Percentiles rank a stretch among this genome's conserved stretches.
Evolutionary conservation across 2,888 invertebrate species (phyloP).

Genomic region (Noctua fimbriata): DNA sequence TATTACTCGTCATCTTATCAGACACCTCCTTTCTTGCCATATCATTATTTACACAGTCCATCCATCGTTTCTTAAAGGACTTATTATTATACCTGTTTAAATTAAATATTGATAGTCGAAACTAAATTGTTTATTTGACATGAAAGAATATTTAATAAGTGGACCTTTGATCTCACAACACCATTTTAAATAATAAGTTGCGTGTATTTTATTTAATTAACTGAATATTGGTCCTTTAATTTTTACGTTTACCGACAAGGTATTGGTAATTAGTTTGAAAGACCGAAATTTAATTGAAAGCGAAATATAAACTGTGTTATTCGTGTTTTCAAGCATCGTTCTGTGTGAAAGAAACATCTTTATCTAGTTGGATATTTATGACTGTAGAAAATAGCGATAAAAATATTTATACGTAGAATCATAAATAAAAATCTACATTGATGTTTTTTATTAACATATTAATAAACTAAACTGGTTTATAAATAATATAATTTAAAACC

Average conservation of each 20-base stretch:
- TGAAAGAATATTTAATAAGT: background rate
- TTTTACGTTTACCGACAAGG: background rate
- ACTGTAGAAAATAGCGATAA: background rate
- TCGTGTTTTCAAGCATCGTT: background rate
- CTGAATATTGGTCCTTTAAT: background rate
- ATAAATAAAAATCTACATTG: background rate
- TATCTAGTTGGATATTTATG: background rate
- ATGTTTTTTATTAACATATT: background rate
- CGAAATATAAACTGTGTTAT: background rate
- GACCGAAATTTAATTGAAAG: background rate
- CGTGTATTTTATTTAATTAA: background rate
- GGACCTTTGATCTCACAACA: conserved; percentile 10
- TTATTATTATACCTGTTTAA: too few species aligned
- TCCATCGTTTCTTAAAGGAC: too few species aligned
- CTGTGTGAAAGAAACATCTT: background rate
- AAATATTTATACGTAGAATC: conserved; percentile 6
- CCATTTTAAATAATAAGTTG: background rate
- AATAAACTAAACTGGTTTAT: conserved; percentile 5
- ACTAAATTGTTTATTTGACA: background rate
- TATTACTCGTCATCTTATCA: too few species aligned
- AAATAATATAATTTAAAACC: background rate
- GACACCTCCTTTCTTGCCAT: too few species aligned
- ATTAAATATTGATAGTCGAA: background rate
- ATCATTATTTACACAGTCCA: too few species aligned
- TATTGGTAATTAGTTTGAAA: background rate